phyloP scores from a whole-genome alignment of 2,888 invertebrate genomes.

The Cephus pygmeus region DNA sequence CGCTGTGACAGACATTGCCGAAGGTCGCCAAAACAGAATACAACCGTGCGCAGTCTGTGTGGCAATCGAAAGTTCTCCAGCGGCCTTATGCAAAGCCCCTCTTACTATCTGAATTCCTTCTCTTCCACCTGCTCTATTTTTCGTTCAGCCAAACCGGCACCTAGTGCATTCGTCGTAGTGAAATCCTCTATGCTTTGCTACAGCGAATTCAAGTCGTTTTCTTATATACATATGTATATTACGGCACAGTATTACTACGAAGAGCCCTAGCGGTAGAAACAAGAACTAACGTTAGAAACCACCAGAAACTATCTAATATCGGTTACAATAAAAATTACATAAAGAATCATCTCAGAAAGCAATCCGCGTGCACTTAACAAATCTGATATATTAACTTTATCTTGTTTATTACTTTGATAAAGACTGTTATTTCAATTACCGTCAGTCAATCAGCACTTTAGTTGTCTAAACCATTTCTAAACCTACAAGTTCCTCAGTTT shows the following conservation, averaged over 20 bases:
- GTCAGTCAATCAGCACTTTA: background rate
- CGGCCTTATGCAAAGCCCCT: background rate
- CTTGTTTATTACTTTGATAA: background rate
- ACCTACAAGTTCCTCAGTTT: background rate
- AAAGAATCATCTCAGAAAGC: background rate
- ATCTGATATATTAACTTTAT: background rate
- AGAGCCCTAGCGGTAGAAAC: background rate
- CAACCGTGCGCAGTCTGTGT: background rate
- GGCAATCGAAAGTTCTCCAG: background rate
- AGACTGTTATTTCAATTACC: background rate
- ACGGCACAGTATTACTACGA: background rate
- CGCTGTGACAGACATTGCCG: background rate
- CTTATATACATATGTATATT: background rate
- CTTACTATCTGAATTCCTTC: background rate
- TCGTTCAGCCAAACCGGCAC: background rate
- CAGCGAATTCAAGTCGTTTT: background rate
- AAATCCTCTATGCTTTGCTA: background rate
- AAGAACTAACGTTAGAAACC: background rate
- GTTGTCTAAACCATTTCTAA: background rate
- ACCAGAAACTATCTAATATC: background rate
- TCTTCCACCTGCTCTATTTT: background rate
- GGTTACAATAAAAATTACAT: background rate
- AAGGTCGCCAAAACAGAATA: background rate
- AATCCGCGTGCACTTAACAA: background rate
- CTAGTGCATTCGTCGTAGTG: background rate